Percentiles rank a stretch among this genome's conserved stretches.
Evolutionary conservation across 2,797 vertebrate genomes (phyloP).

Genomic region (Fundulus diaphanus): DNA sequence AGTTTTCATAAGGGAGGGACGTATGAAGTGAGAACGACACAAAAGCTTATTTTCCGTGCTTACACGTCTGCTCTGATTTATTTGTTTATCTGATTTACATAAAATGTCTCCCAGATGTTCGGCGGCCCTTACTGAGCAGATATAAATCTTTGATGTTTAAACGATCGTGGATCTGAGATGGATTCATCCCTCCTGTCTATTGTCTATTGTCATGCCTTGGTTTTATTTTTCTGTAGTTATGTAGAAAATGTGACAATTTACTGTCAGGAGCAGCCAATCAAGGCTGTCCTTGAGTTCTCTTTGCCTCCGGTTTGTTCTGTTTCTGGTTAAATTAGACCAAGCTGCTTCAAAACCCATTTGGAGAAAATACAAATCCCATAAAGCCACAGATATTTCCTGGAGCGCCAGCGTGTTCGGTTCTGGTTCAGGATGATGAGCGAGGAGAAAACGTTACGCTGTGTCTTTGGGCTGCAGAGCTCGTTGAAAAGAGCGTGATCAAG

Average conservation of each 20-base stretch:
- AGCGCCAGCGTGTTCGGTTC: conserved; percentile 2
- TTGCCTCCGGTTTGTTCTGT: background rate
- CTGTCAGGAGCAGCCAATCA: background rate
- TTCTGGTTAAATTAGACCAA: conserved; percentile 1
- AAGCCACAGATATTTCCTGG: background rate
- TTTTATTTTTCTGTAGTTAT: background rate
- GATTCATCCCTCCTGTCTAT: background rate
- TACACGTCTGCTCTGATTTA: background rate
- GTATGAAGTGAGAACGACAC: background rate
- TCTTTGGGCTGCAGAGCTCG: conserved; percentile 13
- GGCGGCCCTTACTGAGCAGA: background rate
- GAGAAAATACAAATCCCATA: background rate
- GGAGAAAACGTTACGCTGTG: conserved; percentile 13
- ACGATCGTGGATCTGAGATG: background rate
- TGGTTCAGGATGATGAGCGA: conserved; percentile 41
- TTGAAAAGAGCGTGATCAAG: background rate
- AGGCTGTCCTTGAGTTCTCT: background rate
- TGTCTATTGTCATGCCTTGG: background rate
- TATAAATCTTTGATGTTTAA: background rate
- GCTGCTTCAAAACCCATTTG: background rate
- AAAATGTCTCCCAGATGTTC: background rate
- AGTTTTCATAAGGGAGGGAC: background rate
- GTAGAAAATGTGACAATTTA: background rate
- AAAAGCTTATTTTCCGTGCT: background rate
- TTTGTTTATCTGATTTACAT: background rate